These are phyloP conservation scores for Morone chrysops DNA, from an alignment of 2,113 vertebrate genomes.

Conservation along the genomic window DNA sequence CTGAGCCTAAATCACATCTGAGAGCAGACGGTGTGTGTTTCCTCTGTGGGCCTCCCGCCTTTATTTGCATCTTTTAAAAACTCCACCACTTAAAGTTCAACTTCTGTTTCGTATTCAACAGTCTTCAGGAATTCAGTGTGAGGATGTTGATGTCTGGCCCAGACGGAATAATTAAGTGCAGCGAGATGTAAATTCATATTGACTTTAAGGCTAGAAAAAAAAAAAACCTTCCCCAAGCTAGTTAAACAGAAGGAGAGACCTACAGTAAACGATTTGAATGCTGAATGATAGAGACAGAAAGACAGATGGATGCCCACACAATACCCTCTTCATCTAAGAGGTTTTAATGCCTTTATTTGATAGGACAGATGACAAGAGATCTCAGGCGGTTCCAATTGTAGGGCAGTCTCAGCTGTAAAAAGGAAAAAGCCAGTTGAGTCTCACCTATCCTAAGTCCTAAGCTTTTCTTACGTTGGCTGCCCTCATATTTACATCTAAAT, in stretches of 20 bases:
- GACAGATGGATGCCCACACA: constrained; percentile 9
- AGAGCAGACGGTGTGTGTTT: neutral
- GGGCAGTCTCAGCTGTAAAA: neutral
- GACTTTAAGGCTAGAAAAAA: neutral
- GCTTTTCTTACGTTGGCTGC: constrained; percentile 6
- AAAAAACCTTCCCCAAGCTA: neutral
- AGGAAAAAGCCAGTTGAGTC: neutral
- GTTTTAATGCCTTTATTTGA: neutral
- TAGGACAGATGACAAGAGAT: neutral
- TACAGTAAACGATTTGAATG: neutral
- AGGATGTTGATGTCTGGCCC: constrained; percentile 8
- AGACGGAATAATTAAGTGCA: constrained; percentile 28
- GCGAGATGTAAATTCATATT: constrained; percentile 24
- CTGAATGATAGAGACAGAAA: neutral
- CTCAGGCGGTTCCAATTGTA: neutral
- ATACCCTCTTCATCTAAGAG: constrained; percentile 1
- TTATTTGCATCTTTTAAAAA: constrained; percentile 44
- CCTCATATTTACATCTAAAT: constrained; percentile 66
- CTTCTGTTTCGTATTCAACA: constrained; percentile 1
- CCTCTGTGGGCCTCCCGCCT: constrained; percentile 13
- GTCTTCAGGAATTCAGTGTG: neutral
- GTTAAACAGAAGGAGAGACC: constrained; percentile 3
- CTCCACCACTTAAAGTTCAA: neutral
- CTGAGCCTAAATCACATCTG: neutral
- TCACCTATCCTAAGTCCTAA: constrained; percentile 22